These are phyloP conservation scores for Luperina nickerlii DNA, from an alignment of 2,888 invertebrate species.

Conservation along the genomic window DNA sequence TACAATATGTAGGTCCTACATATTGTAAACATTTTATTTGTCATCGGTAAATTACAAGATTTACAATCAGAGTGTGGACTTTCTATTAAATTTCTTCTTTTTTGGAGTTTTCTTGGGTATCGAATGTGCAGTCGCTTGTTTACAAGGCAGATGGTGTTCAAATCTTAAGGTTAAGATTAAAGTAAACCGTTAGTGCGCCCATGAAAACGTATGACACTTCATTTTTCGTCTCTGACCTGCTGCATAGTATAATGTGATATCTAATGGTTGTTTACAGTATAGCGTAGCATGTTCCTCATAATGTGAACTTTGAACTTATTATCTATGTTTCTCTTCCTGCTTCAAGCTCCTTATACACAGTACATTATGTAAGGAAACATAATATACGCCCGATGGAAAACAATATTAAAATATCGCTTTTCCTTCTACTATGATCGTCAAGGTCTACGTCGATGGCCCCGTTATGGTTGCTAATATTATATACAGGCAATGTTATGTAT, in stretches of 20 bases:
- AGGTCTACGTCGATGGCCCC: constrained; percentile 43
- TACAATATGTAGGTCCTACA: too few species aligned
- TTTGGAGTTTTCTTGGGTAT: not conserved
- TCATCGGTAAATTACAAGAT: not conserved
- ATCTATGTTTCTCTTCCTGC: not conserved
- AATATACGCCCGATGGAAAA: constrained; percentile 28
- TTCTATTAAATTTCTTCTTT: not conserved
- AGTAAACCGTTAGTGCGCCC: not conserved
- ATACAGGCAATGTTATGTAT: constrained; percentile 7
- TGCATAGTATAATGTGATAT: not conserved
- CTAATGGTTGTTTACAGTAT: not conserved
- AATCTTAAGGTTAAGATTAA: not conserved
- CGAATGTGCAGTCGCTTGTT: not conserved
- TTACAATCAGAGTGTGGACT: not conserved
- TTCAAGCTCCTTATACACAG: constrained; percentile 2
- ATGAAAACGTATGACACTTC: not conserved
- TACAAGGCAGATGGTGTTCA: not conserved
- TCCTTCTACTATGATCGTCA: constrained; percentile 37
- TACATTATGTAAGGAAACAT: constrained; percentile 40
- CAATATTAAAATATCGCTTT: constrained; percentile 44
- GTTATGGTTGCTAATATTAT: not conserved
- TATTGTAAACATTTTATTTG: not conserved
- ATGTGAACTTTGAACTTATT: constrained; percentile 3
- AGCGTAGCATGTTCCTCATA: constrained; percentile 2
- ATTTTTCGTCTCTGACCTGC: not conserved